Evolutionary conservation across 2,888 invertebrate genomes (phyloP).

Genomic region (Nomada hirtipes): DNA sequence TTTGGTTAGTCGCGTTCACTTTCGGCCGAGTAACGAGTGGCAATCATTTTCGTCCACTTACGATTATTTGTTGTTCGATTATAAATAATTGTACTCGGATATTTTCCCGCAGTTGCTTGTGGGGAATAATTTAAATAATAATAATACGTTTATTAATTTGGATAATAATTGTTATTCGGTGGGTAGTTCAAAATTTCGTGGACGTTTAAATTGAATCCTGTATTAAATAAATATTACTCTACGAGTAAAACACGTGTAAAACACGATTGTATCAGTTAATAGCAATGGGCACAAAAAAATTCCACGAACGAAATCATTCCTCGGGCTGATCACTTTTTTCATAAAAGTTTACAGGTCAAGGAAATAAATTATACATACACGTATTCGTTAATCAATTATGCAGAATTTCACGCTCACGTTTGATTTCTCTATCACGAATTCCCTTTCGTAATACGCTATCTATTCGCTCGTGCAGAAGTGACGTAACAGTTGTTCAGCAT

Average conservation of each 20-base stretch:
- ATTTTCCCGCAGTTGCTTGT: background rate
- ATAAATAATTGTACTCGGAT: background rate
- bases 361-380: background rate
- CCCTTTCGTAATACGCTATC: background rate
- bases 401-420: background rate
- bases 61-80: background rate
- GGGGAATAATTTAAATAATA: background rate
- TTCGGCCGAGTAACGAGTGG: no score
- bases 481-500: slow-evolving; percentile 20
- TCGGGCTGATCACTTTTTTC: no score
- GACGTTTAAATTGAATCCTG: background rate
- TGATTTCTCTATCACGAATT: background rate
- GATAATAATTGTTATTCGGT: background rate
- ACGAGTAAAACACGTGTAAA: background rate
- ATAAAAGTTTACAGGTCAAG: no score
- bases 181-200: background rate
- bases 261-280: no score
- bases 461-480: background rate
- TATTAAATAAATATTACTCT: background rate
- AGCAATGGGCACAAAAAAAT: no score
- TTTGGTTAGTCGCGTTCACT: no score
- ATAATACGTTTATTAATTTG: background rate
- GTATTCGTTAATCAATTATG: background rate
- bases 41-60: background rate
- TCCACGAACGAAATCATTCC: no score